phyloP scores from a whole-genome alignment of 2,113 vertebrate species.

The rabbit (Oryctolagus cuniculus) region DNA sequence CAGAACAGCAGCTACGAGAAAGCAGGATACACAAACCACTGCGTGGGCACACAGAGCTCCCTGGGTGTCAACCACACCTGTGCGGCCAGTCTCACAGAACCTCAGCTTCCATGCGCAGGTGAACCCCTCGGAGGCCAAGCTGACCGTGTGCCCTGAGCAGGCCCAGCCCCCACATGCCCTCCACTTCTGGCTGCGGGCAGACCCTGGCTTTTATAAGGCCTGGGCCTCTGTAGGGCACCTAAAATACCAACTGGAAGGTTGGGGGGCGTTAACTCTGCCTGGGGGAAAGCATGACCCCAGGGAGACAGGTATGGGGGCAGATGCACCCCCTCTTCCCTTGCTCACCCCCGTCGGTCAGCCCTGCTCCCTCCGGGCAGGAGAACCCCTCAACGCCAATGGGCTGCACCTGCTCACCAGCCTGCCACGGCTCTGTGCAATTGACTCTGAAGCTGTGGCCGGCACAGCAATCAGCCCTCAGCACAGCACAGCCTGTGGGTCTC shows the following conservation, averaged over 20 bases:
- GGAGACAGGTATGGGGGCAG: not conserved
- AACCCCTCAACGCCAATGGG: not conserved
- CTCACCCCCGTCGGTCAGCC: not conserved
- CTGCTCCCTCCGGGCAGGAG: not conserved
- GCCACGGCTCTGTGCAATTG: not conserved
- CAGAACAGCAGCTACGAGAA: not conserved
- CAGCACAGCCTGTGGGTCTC: not conserved
- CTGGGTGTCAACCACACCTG: not conserved
- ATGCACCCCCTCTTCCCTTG: not conserved
- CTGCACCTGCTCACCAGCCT: not conserved
- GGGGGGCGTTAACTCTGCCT: not conserved
- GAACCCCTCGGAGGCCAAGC: not conserved
- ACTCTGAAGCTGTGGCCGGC: not conserved
- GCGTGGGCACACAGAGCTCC: not conserved
- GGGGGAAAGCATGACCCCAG: not conserved
- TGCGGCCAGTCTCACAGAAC: not conserved
- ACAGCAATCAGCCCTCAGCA: not conserved
- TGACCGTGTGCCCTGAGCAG: not conserved
- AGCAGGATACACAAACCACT: not conserved
- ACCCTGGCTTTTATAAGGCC: not conserved
- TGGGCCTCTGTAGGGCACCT: too few species aligned
- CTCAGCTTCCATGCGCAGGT: not conserved
- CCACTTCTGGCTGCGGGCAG: not conserved
- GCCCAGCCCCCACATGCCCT: not conserved
- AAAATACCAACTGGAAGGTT: not conserved